phyloP scores from a whole-genome alignment of 2,888 invertebrate species.

The Drosophila rubida region DNA sequence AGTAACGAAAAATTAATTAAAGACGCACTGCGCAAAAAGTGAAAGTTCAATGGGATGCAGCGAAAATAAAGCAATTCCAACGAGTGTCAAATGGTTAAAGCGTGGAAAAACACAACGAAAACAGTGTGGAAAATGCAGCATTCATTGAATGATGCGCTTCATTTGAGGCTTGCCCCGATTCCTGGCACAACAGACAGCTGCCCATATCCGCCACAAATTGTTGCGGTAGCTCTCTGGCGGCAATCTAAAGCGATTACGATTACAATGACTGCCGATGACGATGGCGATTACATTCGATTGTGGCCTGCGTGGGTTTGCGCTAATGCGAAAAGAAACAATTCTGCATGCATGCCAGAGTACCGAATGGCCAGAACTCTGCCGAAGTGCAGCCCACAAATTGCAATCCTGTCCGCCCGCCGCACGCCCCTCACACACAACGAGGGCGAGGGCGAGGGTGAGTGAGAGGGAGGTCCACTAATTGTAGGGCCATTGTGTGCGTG shows the following conservation, averaged over 20 bases:
- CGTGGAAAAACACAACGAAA: conserved; percentile 56
- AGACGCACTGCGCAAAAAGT: conserved; percentile 45
- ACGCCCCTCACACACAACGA: conserved; percentile 61
- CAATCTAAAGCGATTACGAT: conserved; percentile 67
- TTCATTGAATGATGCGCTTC: conserved; percentile 3
- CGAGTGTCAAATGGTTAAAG: conserved; percentile 51
- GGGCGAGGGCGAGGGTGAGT: conserved; percentile 16
- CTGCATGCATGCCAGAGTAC: conserved; percentile 22
- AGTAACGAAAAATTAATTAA: conserved; percentile 71
- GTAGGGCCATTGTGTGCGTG: conserved; percentile 53
- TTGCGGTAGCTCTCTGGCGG: conserved; percentile 47
- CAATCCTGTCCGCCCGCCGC: conserved; percentile 36
- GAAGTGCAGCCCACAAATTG: conserved; percentile 24
- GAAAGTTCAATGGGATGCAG: conserved; percentile 69
- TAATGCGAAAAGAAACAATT: conserved; percentile 37
- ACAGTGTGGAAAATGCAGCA: conserved; percentile 55
- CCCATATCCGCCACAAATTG: conserved; percentile 46
- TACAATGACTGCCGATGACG: conserved; percentile 8
- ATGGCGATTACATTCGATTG: conserved; percentile 44
- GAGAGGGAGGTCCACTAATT: conserved; percentile 52
- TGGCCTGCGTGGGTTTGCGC: conserved; percentile 18
- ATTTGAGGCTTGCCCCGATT: conserved; percentile 20
- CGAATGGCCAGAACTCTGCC: conserved; percentile 9
- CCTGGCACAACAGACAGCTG: conserved; percentile 54
- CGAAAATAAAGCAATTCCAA: conserved; percentile 68